phyloP scores from a whole-genome alignment of 2,888 invertebrate species.

The Apodemia mormo region DNA sequence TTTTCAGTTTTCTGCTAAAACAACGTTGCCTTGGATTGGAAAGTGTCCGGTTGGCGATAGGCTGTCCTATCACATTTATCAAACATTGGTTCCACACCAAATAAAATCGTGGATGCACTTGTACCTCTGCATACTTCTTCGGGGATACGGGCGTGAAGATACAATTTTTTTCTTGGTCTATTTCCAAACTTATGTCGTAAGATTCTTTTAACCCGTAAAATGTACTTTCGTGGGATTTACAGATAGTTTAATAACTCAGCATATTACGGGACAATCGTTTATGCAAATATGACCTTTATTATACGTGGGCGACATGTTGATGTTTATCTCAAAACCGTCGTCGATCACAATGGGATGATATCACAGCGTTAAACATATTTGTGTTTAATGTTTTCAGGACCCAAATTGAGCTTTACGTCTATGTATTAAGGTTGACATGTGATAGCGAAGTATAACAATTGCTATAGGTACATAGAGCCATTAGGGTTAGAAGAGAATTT shows the following conservation, averaged over 20 bases:
- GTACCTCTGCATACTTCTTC: too few relatives aligned
- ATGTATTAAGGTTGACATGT: not conserved
- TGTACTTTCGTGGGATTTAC: too few relatives aligned
- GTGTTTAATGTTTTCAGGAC: constrained; percentile 10
- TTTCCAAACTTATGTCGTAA: too few relatives aligned
- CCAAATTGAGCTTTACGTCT: not conserved
- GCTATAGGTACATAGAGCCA: not conserved
- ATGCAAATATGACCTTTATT: constrained; percentile 8
- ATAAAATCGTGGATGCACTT: too few relatives aligned
- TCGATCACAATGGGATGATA: constrained; percentile 31
- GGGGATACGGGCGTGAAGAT: too few relatives aligned
- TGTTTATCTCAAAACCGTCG: constrained; percentile 15
- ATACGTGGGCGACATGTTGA: constrained; percentile 5
- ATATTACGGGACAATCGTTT: not conserved
- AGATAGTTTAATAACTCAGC: not conserved
- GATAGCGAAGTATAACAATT: not conserved
- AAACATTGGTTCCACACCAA: too few relatives aligned
- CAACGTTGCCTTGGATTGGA: too few relatives aligned
- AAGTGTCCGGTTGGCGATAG: too few relatives aligned
- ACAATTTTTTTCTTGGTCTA: too few relatives aligned
- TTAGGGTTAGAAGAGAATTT: constrained; percentile 11
- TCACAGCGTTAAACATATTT: constrained; percentile 28
- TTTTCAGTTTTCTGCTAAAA: too few relatives aligned
- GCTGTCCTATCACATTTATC: too few relatives aligned
- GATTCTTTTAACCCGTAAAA: too few relatives aligned